phyloP scores from a whole-genome alignment of 2,797 vertebrate genomes.

The Sphenopsis melanotis region DNA sequence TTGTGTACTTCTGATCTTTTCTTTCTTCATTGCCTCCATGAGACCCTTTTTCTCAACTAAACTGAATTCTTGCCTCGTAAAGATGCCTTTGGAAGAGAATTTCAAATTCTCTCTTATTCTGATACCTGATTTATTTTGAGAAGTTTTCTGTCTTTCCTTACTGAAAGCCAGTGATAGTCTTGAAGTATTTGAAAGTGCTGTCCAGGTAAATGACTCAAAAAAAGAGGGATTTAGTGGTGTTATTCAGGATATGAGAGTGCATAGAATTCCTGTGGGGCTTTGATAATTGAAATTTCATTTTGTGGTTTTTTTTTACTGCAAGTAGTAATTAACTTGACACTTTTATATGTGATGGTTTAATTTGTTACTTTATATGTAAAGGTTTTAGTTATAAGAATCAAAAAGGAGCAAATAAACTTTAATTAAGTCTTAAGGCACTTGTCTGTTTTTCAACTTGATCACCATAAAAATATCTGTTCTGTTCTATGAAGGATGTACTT shows the following conservation, averaged over 20 bases:
- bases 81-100: neutral
- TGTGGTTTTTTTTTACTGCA: neutral
- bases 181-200: neutral
- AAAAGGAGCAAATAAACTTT: constrained; percentile 8
- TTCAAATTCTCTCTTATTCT: neutral
- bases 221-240: neutral
- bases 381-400: neutral
- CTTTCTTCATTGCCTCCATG: neutral
- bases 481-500: neutral
- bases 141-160: neutral
- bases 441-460: neutral
- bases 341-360: neutral
- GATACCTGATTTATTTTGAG: neutral
- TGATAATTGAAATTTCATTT: neutral
- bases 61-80: neutral
- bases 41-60: neutral
- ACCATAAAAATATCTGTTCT: neutral
- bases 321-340: neutral
- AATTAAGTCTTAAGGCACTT: neutral
- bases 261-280: neutral
- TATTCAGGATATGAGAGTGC: neutral
- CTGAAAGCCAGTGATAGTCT: neutral
- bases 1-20: neutral
- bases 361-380: neutral
- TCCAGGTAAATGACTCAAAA: neutral